phyloP scores from a whole-genome alignment of 2,113 vertebrate genomes.

The Noturus placidus region DNA sequence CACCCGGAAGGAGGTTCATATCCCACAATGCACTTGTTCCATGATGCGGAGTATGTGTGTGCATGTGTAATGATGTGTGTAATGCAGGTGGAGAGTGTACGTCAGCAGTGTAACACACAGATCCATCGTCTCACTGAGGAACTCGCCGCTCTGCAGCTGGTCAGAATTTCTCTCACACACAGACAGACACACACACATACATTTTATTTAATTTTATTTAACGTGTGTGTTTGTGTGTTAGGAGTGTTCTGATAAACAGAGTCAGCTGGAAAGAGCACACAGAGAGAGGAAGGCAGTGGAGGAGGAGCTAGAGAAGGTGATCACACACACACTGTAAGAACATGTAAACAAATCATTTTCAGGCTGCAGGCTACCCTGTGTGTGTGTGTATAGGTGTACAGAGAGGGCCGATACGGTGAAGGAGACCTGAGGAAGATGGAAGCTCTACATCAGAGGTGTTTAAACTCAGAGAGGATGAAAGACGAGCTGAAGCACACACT shows the following conservation, averaged over 20 bases:
- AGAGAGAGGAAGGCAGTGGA: constrained; percentile 88
- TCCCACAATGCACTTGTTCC: neutral
- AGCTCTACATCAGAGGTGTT: constrained; percentile 84
- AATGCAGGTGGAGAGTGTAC: constrained; percentile 66
- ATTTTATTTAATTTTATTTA: too few species aligned
- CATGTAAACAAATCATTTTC: too few species aligned
- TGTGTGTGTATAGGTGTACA: constrained; percentile 73
- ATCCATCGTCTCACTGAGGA: constrained; percentile 85
- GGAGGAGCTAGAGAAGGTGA: constrained; percentile 92
- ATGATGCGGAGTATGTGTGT: neutral
- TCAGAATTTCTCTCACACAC: constrained; percentile 58
- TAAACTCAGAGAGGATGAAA: constrained; percentile 81
- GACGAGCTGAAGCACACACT: constrained; percentile 83
- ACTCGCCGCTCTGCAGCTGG: constrained; percentile 84
- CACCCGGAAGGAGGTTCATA: constrained; percentile 80
- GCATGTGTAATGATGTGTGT: neutral
- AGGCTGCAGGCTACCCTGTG: too few species aligned
- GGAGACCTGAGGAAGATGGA: constrained; percentile 82
- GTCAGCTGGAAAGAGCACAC: constrained; percentile 79
- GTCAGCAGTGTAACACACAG: constrained; percentile 81
- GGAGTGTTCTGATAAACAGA: constrained; percentile 89
- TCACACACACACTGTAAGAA: neutral
- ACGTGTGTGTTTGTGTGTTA: constrained; percentile 51
- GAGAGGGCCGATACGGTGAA: constrained; percentile 75
- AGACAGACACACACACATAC: neutral